Evolutionary conservation across 2,888 invertebrate species (phyloP).

Genomic region (Drosophila tanythrix): DNA sequence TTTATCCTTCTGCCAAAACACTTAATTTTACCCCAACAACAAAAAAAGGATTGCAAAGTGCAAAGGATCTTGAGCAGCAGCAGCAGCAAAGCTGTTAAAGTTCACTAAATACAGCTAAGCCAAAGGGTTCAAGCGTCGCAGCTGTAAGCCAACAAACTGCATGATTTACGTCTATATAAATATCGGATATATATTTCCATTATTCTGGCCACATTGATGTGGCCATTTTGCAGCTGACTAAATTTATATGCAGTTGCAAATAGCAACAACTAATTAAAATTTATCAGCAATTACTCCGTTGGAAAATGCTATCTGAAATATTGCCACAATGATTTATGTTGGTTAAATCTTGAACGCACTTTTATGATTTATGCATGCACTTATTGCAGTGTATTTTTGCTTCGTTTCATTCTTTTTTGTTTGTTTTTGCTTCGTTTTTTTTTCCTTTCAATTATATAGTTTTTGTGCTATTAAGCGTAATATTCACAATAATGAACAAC

Average conservation of each 20-base stretch:
- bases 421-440: neutral
- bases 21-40: neutral
- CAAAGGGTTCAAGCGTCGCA: neutral
- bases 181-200: neutral
- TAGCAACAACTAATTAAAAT: constrained; percentile 1
- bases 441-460: constrained; percentile 42
- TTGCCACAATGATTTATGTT: constrained; percentile 1
- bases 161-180: neutral
- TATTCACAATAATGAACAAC: constrained; percentile 40
- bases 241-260: neutral
- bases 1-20: constrained; percentile 7
- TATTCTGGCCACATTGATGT: neutral
- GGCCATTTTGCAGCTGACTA: neutral
- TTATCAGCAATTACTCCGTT: neutral
- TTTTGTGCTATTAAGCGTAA: constrained; percentile 46
- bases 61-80: neutral
- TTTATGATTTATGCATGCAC: neutral
- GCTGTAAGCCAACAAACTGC: neutral
- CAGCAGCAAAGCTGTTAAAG: neutral
- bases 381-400: constrained; percentile 25
- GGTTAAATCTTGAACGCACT: neutral
- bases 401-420: constrained; percentile 14
- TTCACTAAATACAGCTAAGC: neutral
- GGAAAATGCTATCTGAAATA: neutral
- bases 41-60: neutral